Base-by-base conservation (phyloP, 2,888 invertebrate genomes). In the Lycocerus yunnanus region DNA sequence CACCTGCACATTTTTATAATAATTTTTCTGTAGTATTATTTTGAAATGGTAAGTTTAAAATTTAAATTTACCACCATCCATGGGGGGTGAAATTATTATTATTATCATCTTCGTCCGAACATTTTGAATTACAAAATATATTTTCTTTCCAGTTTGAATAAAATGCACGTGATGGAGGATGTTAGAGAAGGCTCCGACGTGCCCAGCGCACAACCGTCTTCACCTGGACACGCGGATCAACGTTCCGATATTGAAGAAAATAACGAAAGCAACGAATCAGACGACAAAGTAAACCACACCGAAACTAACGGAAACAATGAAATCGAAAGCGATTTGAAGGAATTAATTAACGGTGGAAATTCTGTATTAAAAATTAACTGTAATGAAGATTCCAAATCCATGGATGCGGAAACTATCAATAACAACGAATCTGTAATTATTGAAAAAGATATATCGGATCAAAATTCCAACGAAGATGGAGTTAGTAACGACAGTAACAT, bases 81-180 rank as follows among this genome's bases (percentile, higher is more conserved):
- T n/a, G n/a, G n/a, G 8, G 24, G 11, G 24, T 11, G 24, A 11
- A 24, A 24, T 24, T 21, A 21, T 21, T 9, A n/a, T 43, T n/a
- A n/a, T 11, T 59, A 2, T 1, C 5, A 15, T 59, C 15, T 3
- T 59, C 0, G 6, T 10, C 13, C 1, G 1, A 18, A 3, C 2
- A 9, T 21, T 21, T 0, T 8, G 6, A 8, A 15, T 15, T 15
- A 2, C n/a, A 15, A 10, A 8, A 10, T 59, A 11, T 13, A 10
- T 18, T 15, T n/a, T 83, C 84, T 76, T 89, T 88, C 15, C 87
- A 91, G 90, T 78, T 84, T 90, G 80, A 90, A 89, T 87, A 90
- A 89, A 84, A 90, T 90, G 90, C 90, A 90, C 83, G 89, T 89
- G 66, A 90, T 90, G 89, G 90, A 90, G 77, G 88, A 88, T 79